Evolutionary conservation across 2,113 vertebrate genomes (phyloP), one percentile per base, ranked within the genome.

Genomic region (Marmota flaviventris): DNA sequence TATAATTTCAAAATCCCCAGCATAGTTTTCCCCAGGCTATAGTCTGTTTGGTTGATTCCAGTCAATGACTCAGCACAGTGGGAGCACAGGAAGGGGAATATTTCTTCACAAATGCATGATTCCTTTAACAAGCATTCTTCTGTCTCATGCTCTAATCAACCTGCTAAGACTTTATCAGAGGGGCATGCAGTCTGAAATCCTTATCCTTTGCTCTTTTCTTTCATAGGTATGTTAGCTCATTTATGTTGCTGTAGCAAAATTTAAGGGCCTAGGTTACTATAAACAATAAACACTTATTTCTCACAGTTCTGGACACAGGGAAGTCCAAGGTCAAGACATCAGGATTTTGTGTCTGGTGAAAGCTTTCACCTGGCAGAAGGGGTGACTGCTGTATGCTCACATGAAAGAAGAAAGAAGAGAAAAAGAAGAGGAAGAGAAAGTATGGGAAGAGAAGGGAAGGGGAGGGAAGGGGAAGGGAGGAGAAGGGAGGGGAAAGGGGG

Each of bases 11-110:
- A 58, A 83, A 45, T 32, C 4, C 4, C 34, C 75, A 56, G 39
- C 2, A 34, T 6, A 63, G 22, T 37, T 77, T 65, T 17, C 10
- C 16, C 27, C 22, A 63, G 24, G 10, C 25, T 3, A 0, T 39
- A 20, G 1, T 78, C 37, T 42, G 29, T 5, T 29, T 75, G 2
- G 10, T 69, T 17, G 7, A 16, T 56, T 7, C 14, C 14, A 5
- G 29, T 32, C 20, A 65, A 20, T 45, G n/a, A 53, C 3, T 39
- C 48, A 10, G 37, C 22, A 51, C 4, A 32, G 25, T 65, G 37
- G 14, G 32, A 75, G 5, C 12, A 42, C 16, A 8, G 17, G 18
- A 24, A 10, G 2, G 2, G 1, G n/a, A 5, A 9, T 9, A 65
- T 58, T 53, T 53, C 45, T 78, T 92, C 27, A 27, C 56, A 70